phyloP scores from a whole-genome alignment of 2,113 vertebrate species.

The Agapornis roseicollis region DNA sequence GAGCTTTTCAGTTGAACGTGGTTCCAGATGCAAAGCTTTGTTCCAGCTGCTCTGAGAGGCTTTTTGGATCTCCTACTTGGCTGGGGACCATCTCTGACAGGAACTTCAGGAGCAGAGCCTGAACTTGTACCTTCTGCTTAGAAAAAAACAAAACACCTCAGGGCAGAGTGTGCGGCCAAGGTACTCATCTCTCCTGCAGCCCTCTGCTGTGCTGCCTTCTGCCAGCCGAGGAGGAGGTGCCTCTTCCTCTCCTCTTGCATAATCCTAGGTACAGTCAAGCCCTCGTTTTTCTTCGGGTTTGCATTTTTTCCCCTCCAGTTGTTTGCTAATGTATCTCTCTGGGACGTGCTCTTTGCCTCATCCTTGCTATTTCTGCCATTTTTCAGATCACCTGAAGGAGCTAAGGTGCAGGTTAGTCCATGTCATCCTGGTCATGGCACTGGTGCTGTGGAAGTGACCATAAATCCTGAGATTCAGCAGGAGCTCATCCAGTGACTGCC shows the following conservation, averaged over 20 bases:
- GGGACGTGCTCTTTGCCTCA: background rate
- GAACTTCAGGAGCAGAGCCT: background rate
- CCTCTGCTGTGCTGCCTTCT: background rate
- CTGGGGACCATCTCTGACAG: background rate
- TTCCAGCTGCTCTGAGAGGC: background rate
- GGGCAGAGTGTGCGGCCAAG: background rate
- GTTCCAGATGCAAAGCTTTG: background rate
- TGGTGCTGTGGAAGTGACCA: background rate
- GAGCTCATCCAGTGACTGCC: background rate
- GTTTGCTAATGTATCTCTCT: background rate
- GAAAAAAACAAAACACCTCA: background rate
- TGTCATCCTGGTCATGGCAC: background rate
- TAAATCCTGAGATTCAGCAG: background rate
- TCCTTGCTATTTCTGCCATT: background rate
- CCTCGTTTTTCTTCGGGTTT: background rate
- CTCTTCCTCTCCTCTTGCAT: background rate
- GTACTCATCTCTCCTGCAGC: background rate
- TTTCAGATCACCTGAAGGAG: background rate
- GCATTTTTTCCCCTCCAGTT: background rate
- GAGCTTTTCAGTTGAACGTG: background rate
- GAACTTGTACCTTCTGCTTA: background rate
- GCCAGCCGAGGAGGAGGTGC: background rate
- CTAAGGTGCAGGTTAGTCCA: background rate
- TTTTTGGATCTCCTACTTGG: background rate
- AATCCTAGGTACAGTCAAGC: background rate